Evolutionary conservation across 2,797 vertebrate species (phyloP).

Genomic region (Chiroxiphia lanceolata): DNA sequence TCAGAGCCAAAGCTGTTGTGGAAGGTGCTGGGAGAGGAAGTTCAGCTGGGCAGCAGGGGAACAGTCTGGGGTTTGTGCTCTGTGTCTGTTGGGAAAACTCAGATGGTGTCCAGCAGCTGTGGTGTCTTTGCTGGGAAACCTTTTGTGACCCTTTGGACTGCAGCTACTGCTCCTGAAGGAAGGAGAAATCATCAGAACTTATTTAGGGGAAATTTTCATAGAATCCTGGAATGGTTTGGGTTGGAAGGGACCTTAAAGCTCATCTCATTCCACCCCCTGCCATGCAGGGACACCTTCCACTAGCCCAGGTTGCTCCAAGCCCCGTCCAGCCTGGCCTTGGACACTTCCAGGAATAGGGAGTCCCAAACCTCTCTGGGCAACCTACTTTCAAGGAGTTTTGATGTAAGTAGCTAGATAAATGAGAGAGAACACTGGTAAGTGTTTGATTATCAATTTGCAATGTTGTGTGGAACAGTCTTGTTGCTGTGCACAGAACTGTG

Average conservation of each 20-base stretch:
- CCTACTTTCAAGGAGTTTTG: background rate
- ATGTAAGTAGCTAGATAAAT: background rate
- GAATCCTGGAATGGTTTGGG: background rate
- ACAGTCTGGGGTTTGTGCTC: background rate
- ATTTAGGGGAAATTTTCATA: background rate
- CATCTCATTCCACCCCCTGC: no score
- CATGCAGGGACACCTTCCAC: background rate
- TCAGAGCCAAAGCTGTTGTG: background rate
- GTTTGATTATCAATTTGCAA: background rate
- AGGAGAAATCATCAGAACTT: background rate
- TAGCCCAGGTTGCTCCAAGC: background rate
- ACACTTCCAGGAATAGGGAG: background rate
- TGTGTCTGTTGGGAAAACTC: background rate
- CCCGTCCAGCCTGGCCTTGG: background rate
- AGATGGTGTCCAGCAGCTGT: rapidly evolving
- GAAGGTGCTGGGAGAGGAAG: no score
- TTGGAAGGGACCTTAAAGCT: background rate
- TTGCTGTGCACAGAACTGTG: background rate
- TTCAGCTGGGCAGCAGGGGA: background rate
- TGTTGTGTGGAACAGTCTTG: no score
- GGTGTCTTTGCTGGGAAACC: background rate
- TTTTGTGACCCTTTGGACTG: background rate
- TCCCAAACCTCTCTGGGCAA: background rate
- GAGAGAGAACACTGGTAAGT: background rate
- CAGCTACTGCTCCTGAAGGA: background rate